Conservation (phyloP, 2,888 invertebrate genomes). For the Eristalis tenax region DNA sequence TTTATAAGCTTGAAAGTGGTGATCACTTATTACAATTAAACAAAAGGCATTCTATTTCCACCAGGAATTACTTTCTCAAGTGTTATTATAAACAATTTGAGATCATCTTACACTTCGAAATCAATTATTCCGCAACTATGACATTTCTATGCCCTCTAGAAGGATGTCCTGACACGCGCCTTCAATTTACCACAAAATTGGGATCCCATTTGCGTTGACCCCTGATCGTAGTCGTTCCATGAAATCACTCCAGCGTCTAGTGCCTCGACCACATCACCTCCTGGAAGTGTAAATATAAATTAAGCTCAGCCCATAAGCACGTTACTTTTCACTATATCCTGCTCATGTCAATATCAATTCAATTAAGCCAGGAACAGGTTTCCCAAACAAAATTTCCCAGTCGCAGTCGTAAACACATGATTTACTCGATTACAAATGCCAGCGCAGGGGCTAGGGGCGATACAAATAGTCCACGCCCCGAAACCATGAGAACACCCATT, state of each 20-base stretch:
- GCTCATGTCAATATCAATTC: slow-evolving; percentile 18
- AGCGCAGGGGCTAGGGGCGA: slow-evolving; percentile 3
- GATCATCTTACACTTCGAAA: too few species aligned
- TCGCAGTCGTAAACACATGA: background rate
- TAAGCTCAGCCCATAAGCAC: slow-evolving; percentile 10
- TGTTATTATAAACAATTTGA: too few species aligned
- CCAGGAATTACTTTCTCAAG: too few species aligned
- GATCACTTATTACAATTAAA: too few species aligned
- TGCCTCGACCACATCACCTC: background rate
- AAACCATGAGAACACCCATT: slow-evolving; percentile 60
- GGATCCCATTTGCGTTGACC: background rate
- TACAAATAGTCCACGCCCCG: slow-evolving; percentile 60
- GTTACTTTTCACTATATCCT: slow-evolving; percentile 1
- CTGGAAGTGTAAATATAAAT: slow-evolving; percentile 1
- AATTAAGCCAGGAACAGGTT: slow-evolving; percentile 20
- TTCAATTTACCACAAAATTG: background rate
- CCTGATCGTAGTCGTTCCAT: background rate
- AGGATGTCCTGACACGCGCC: background rate
- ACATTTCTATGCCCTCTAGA: background rate
- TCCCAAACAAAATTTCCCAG: background rate
- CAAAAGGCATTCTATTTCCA: too few species aligned
- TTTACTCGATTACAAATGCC: slow-evolving; percentile 12
- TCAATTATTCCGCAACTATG: too few species aligned
- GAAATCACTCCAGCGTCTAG: background rate
- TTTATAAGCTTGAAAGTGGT: too few species aligned